Conservation (phyloP, 1,140 invertebrate species). For the Calycopis cecrops region DNA sequence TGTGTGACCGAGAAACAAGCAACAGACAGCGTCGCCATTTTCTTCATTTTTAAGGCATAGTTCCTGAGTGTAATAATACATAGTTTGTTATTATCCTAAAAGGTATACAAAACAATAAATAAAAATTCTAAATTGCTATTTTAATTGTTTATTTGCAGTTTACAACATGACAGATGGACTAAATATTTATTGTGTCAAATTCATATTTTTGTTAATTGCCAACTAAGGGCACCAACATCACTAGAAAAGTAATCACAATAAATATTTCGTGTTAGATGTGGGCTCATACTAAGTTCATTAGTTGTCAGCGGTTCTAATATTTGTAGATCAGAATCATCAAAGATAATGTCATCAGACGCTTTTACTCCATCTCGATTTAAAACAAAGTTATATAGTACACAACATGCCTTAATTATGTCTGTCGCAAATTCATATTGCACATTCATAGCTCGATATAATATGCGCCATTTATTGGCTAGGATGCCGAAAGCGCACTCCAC, state of each 20-base stretch:
- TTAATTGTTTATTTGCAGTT: slow-evolving; percentile 5
- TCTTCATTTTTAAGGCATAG: slow-evolving; percentile 12
- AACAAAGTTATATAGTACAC: slow-evolving; percentile 9
- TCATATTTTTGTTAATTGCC: slow-evolving; percentile 16
- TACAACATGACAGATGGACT: not conserved
- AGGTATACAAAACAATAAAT: slow-evolving; percentile 5
- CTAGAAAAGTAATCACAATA: slow-evolving; percentile 23
- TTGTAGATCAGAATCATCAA: slow-evolving; percentile 16
- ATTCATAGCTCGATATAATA: slow-evolving; percentile 28
- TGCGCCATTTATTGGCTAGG: slow-evolving; percentile 21
- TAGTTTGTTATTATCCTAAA: slow-evolving; percentile 8
- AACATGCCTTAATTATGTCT: slow-evolving; percentile 31
- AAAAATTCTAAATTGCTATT: slow-evolving; percentile 8
- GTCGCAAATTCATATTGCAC: slow-evolving; percentile 25
- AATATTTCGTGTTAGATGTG: slow-evolving; percentile 16
- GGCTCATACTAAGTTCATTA: slow-evolving; percentile 4
- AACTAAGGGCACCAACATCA: slow-evolving; percentile 16
- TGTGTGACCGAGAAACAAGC: slow-evolving; percentile 9
- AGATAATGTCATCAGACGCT: slow-evolving; percentile 1
- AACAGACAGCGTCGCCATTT: slow-evolving; percentile 3
- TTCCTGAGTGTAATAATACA: slow-evolving; percentile 2
- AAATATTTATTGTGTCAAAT: not conserved
- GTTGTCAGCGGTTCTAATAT: slow-evolving; percentile 1
- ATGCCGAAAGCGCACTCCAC: slow-evolving; percentile 10
- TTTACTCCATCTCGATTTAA: not conserved